These are phyloP conservation scores for Misgurnus anguillicaudatus DNA, from an alignment of 2,113 vertebrate species.

Conservation along the genomic window DNA sequence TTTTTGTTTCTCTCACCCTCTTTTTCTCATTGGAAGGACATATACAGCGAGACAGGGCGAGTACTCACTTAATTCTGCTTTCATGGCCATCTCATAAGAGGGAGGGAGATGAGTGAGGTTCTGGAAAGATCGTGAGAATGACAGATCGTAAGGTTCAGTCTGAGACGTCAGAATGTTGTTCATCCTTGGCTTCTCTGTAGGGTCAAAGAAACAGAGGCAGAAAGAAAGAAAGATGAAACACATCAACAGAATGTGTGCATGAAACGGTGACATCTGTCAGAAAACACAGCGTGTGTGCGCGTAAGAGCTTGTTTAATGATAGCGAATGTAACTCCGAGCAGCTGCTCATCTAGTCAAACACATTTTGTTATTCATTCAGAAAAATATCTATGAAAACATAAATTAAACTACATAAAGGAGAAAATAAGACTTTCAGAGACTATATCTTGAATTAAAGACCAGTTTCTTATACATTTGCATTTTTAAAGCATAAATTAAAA, in stretches of 20 bases:
- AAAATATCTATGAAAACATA: too few species aligned
- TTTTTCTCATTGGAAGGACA: neutral
- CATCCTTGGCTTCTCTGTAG: conserved; percentile 87
- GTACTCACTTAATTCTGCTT: conserved; percentile 90
- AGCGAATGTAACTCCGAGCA: neutral
- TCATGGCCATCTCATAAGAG: conserved; percentile 89
- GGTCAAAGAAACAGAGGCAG: neutral
- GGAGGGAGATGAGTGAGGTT: conserved; percentile 93
- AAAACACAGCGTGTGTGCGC: neutral
- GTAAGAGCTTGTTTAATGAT: neutral
- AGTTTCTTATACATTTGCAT: too few species aligned
- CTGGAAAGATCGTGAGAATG: conserved; percentile 96
- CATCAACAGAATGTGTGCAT: neutral
- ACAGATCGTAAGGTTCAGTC: conserved; percentile 94
- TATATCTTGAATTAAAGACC: too few species aligned
- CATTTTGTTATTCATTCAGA: too few species aligned
- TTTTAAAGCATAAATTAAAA: neutral
- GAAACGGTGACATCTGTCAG: neutral
- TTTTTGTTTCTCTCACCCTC: neutral
- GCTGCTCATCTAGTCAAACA: conserved; percentile 3
- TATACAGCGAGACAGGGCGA: conserved; percentile 77
- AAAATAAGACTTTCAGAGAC: too few species aligned
- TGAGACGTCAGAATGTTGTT: conserved; percentile 98
- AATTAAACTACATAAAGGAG: too few species aligned
- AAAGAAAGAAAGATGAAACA: conserved; percentile 16